Evolutionary conservation across 2,797 vertebrate genomes (phyloP).

Genomic region (Coreius guichenoti): DNA sequence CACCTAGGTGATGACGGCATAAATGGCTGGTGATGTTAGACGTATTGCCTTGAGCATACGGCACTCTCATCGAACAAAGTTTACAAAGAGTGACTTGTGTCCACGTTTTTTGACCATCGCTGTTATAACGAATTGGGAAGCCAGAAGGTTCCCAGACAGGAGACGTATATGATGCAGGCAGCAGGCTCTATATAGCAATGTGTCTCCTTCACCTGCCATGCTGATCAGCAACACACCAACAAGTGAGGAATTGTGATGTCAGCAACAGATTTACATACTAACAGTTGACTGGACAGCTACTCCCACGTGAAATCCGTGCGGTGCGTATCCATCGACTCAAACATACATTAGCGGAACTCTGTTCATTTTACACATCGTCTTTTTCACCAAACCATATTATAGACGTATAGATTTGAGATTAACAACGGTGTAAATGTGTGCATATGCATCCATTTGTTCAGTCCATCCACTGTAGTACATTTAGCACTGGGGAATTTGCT

Average conservation of each 20-base stretch:
- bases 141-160: too few relatives aligned
- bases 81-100: too few relatives aligned
- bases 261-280: not conserved
- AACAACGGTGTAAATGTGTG: not conserved
- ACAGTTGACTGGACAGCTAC: not conserved
- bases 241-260: not conserved
- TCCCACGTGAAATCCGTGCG: not conserved
- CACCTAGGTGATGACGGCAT: too few relatives aligned
- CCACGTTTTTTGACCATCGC: too few relatives aligned
- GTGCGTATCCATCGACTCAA: not conserved
- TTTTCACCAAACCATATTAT: not conserved
- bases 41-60: too few relatives aligned
- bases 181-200: not conserved
- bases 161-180: not conserved
- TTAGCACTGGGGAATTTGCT: conserved; percentile 40
- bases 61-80: too few relatives aligned
- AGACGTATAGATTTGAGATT: not conserved
- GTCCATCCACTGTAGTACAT: conserved; percentile 23
- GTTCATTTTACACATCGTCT: too few relatives aligned
- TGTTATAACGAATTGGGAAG: too few relatives aligned
- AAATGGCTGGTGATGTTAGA: too few relatives aligned
- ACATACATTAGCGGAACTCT: not conserved
- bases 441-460: conserved; percentile 21
- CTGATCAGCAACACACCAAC: not conserved
- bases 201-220: not conserved